phyloP scores from a whole-genome alignment of 2,888 invertebrate species.

The Xestia ashworthii region DNA sequence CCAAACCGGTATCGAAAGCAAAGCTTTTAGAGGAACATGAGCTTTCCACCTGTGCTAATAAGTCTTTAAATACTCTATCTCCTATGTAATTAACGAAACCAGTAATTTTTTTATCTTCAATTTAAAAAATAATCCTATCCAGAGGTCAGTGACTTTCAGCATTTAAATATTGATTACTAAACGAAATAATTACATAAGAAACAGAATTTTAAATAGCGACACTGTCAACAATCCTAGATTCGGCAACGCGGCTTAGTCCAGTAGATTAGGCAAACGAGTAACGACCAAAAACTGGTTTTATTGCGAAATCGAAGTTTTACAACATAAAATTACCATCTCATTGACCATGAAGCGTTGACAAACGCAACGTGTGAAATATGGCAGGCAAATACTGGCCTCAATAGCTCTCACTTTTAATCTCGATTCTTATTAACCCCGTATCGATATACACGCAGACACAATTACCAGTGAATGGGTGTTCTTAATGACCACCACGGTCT shows the following conservation, averaged over 20 bases:
- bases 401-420: slow-evolving; percentile 81
- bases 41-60: slow-evolving; percentile 24
- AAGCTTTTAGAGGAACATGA: slow-evolving; percentile 7
- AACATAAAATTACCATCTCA: slow-evolving; percentile 80
- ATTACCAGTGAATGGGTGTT: slow-evolving; percentile 62
- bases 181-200: slow-evolving; percentile 46
- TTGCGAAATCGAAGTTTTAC: slow-evolving; percentile 74
- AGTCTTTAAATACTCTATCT: not conserved
- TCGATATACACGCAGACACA: slow-evolving; percentile 60
- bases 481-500: slow-evolving; percentile 56
- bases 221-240: slow-evolving; percentile 52
- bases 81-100: slow-evolving; percentile 12
- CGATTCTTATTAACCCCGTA: slow-evolving; percentile 63
- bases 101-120: not conserved
- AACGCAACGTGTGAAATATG: slow-evolving; percentile 72
- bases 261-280: slow-evolving; percentile 63
- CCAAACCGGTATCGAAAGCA: slow-evolving; percentile 23
- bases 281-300: slow-evolving; percentile 72
- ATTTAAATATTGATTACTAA: slow-evolving; percentile 37
- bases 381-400: slow-evolving; percentile 70
- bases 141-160: slow-evolving; percentile 54
- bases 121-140: slow-evolving; percentile 6
- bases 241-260: slow-evolving; percentile 51
- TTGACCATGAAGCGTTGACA: slow-evolving; percentile 78
- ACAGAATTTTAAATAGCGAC: slow-evolving; percentile 49